Evolutionary conservation across 2,888 invertebrate genomes (phyloP).

Genomic region (Zaprionus lineosus): DNA sequence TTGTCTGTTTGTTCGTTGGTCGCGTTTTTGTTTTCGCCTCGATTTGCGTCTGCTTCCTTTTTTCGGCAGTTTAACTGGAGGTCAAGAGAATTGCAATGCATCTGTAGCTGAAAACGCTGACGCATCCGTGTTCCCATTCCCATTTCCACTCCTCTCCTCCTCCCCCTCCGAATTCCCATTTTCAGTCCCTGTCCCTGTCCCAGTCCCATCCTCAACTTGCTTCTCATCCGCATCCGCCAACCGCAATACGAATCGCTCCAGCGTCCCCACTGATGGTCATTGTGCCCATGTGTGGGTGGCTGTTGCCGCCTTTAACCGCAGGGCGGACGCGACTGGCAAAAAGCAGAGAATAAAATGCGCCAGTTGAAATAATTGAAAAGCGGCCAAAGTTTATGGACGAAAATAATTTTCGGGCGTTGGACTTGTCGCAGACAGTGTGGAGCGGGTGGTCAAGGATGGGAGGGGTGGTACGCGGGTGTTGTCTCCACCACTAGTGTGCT

Average conservation of each 20-base stretch:
- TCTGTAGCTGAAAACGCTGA: slow-evolving; percentile 55
- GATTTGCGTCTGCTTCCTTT: slow-evolving; percentile 39
- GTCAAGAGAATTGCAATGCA: slow-evolving; percentile 69
- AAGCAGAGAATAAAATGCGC: slow-evolving; percentile 53
- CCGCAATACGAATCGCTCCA: slow-evolving; percentile 2
- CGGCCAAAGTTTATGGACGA: slow-evolving; percentile 63
- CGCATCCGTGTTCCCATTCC: slow-evolving; percentile 20
- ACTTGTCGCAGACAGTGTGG: neutral
- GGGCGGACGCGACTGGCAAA: slow-evolving; percentile 35
- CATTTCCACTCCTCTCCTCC: too few relatives aligned
- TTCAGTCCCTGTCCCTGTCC: too few relatives aligned
- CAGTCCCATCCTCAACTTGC: too few relatives aligned
- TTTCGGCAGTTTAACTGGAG: slow-evolving; percentile 70
- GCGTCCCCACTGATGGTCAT: slow-evolving; percentile 28
- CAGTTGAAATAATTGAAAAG: slow-evolving; percentile 68
- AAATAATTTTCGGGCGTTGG: slow-evolving; percentile 55
- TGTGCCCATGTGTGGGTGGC: slow-evolving; percentile 43
- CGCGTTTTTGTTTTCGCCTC: slow-evolving; percentile 38
- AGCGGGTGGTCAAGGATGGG: neutral
- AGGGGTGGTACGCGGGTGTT: too few relatives aligned
- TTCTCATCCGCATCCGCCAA: slow-evolving; percentile 5
- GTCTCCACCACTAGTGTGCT: too few relatives aligned
- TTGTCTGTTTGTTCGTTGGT: slow-evolving; percentile 1
- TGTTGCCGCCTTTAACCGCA: slow-evolving; percentile 39
- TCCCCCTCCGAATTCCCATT: too few relatives aligned